Conservation (phyloP, 1,140 invertebrate genomes). For the Pachypsylla venusta region DNA sequence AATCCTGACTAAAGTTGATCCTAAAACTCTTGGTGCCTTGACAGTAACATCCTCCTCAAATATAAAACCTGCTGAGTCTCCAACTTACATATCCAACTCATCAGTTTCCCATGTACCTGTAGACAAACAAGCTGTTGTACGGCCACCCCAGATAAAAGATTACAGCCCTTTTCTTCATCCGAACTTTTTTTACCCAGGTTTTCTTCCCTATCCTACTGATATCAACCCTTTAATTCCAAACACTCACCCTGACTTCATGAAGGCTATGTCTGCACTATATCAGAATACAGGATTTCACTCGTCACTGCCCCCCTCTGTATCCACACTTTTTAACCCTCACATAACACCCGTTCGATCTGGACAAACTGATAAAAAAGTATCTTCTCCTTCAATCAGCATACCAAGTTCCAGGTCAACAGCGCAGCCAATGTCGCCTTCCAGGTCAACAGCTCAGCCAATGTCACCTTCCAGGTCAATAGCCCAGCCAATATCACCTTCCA, state of each 20-base stretch:
- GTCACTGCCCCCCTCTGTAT: slow-evolving; percentile 24
- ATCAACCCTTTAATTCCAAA: slow-evolving; percentile 9
- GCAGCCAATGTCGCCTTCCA: no score
- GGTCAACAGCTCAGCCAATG: background rate
- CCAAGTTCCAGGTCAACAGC: no score
- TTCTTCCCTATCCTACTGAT: slow-evolving; percentile 10
- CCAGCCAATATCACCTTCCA: background rate
- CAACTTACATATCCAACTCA: slow-evolving; percentile 5
- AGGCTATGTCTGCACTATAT: slow-evolving; percentile 23
- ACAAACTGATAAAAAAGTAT: background rate
- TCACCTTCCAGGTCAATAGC: background rate
- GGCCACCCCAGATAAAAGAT: background rate
- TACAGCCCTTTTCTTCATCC: slow-evolving; percentile 11
- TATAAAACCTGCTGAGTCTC: background rate
- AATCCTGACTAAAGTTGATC: slow-evolving; percentile 42
- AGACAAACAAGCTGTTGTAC: slow-evolving; percentile 15
- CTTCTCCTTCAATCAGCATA: no score
- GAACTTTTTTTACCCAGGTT: slow-evolving; percentile 6
- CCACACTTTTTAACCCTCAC: slow-evolving; percentile 24
- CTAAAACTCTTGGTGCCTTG: slow-evolving; percentile 41
- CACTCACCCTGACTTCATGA: slow-evolving; percentile 20
- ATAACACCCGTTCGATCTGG: no score
- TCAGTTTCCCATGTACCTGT: slow-evolving; percentile 14
- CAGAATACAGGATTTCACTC: slow-evolving; percentile 22
- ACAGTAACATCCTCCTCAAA: slow-evolving; percentile 9